Conservation (phyloP, 2,797 vertebrate genomes). For the Anguilla megastoma region DNA sequence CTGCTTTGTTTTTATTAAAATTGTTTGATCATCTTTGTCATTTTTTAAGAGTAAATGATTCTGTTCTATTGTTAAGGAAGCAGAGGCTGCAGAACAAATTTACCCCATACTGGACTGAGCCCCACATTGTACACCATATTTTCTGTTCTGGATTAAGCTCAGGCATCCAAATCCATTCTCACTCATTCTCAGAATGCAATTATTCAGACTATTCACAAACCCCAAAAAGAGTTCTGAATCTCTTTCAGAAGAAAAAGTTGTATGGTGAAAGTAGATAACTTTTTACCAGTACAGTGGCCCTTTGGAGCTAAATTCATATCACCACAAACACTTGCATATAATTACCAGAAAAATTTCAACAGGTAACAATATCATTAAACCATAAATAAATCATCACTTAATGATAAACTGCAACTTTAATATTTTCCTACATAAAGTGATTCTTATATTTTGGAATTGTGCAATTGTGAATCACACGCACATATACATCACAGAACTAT, state of each 20-base stretch:
- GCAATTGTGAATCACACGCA: background rate
- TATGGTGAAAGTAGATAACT: background rate
- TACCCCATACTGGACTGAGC: background rate
- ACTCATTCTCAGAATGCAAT: background rate
- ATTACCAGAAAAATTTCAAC: background rate
- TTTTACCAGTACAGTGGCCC: background rate
- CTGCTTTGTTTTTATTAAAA: slow-evolving; percentile 3
- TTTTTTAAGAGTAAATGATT: slow-evolving; percentile 11
- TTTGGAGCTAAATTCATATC: background rate
- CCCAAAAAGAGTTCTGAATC: background rate
- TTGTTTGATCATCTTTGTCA: slow-evolving; percentile 11
- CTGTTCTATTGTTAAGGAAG: background rate
- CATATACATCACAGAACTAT: background rate
- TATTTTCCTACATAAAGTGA: background rate
- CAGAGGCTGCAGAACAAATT: background rate
- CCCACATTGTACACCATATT: background rate
- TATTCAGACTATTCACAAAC: background rate
- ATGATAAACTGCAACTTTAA: background rate
- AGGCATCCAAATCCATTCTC: background rate
- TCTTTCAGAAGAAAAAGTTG: background rate
- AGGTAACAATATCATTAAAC: background rate
- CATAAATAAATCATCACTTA: background rate
- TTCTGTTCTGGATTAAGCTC: background rate
- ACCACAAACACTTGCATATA: background rate
- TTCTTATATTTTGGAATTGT: background rate